Percentiles rank a stretch among this genome's conserved stretches.
These are phyloP conservation scores for Ancistrus triradiatus DNA, from an alignment of 2,113 vertebrate species.

Conservation along the genomic window DNA sequence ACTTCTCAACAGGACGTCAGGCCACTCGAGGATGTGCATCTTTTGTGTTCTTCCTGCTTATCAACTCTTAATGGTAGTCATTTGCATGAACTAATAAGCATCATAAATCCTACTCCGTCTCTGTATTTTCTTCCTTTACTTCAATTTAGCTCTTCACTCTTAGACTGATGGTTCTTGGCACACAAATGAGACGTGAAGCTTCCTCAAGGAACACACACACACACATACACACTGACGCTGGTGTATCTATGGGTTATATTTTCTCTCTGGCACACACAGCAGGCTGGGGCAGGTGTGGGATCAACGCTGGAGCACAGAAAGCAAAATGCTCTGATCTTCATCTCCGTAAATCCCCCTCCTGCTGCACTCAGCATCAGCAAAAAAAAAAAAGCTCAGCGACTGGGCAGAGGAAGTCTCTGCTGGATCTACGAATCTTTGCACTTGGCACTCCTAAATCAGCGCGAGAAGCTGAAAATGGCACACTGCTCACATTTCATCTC, in stretches of 20 bases:
- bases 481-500: constrained; percentile 6
- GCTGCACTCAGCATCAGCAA: constrained; percentile 31
- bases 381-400: constrained; percentile 16
- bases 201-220: background rate
- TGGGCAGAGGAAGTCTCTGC: background rate
- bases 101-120: background rate
- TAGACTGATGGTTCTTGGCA: constrained; percentile 11
- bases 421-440: constrained; percentile 8
- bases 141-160: background rate
- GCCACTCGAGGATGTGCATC: constrained; percentile 18
- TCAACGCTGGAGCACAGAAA: constrained; percentile 21
- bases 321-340: constrained; percentile 25
- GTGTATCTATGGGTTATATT: constrained; percentile 3
- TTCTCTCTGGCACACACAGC: constrained; percentile 22
- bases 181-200: background rate
- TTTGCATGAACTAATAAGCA: constrained; percentile 4
- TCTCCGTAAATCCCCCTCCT: constrained; percentile 27
- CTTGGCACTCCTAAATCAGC: constrained; percentile 25
- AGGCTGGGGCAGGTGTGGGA: constrained; percentile 31
- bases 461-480: constrained; percentile 13
- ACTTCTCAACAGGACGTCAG: constrained; percentile 18
- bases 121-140: background rate
- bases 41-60: constrained; percentile 23
- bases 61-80: constrained; percentile 18
- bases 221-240: background rate